These are phyloP conservation scores for Nomada ferruginata DNA, from an alignment of 2,888 invertebrate species.

Conservation along the genomic window DNA sequence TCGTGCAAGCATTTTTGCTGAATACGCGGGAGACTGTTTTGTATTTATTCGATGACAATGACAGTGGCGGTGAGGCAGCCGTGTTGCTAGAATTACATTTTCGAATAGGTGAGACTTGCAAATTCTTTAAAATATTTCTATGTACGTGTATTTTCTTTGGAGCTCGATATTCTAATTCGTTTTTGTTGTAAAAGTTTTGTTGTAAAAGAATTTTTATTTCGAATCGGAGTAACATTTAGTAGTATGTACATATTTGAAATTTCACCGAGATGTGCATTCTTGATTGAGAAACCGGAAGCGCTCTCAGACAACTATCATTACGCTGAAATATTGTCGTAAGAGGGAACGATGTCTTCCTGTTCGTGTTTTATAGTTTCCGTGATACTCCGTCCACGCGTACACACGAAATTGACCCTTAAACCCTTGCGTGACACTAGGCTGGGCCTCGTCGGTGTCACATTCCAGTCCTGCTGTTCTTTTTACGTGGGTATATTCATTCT, in stretches of 20 bases:
- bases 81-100: not conserved
- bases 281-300: constrained; percentile 4
- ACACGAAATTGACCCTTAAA: constrained; percentile 34
- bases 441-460: constrained; percentile 29
- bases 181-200: too few relatives aligned
- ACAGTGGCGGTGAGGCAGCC: too few relatives aligned
- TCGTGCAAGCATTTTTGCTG: too few relatives aligned
- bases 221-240: not conserved
- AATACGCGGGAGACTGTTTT: too few relatives aligned
- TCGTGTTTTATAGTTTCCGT: constrained; percentile 33
- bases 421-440: constrained; percentile 1
- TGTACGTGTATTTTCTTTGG: too few relatives aligned
- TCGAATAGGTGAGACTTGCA: too few relatives aligned
- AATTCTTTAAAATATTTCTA: too few relatives aligned
- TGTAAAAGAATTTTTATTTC: too few relatives aligned
- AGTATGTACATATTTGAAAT: not conserved
- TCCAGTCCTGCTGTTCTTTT: constrained; percentile 35
- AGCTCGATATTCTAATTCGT: too few relatives aligned
- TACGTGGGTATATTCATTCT: constrained; percentile 26
- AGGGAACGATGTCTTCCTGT: not conserved
- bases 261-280: not conserved
- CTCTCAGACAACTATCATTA: not conserved
- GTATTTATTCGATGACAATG: too few relatives aligned
- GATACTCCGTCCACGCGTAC: constrained; percentile 11
- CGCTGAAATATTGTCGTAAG: not conserved